Conservation (phyloP, 1,140 invertebrate species). For the Pseudachorutes palmiensis region DNA sequence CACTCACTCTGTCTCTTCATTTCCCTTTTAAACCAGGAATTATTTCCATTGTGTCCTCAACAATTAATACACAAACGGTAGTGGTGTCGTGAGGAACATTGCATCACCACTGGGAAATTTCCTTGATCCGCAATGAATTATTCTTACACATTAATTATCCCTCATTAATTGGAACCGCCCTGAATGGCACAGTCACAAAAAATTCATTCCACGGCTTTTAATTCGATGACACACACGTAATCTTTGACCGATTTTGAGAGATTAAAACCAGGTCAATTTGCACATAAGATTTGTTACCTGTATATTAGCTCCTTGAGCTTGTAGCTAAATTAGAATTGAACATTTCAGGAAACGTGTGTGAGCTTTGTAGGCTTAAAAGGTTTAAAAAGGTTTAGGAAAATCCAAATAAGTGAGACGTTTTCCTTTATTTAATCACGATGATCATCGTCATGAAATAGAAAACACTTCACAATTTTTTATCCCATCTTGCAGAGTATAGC, state of each 20-base stretch:
- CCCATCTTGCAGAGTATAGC: neutral
- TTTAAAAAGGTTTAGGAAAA: neutral
- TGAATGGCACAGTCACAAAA: too few species aligned
- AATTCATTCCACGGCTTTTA: too few species aligned
- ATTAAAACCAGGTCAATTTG: too few species aligned
- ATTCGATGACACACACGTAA: too few species aligned
- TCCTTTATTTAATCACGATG: slow-evolving; percentile 4
- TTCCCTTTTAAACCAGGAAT: neutral
- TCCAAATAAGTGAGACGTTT: neutral
- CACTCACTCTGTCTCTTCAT: neutral
- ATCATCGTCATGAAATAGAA: slow-evolving; percentile 4
- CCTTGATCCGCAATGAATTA: neutral
- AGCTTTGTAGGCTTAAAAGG: neutral
- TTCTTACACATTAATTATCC: too few species aligned
- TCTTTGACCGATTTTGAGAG: too few species aligned
- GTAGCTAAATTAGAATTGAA: too few species aligned
- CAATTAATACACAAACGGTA: too few species aligned
- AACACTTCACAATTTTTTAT: neutral
- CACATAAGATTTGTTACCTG: too few species aligned
- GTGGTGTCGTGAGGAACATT: neutral
- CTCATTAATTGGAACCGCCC: too few species aligned
- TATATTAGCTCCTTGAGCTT: too few species aligned
- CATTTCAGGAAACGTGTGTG: neutral
- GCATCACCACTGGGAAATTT: neutral
- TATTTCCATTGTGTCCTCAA: neutral